These are phyloP conservation scores for Procambarus virginalis DNA, from an alignment of 1,140 invertebrate genomes.

Conservation along the genomic window DNA sequence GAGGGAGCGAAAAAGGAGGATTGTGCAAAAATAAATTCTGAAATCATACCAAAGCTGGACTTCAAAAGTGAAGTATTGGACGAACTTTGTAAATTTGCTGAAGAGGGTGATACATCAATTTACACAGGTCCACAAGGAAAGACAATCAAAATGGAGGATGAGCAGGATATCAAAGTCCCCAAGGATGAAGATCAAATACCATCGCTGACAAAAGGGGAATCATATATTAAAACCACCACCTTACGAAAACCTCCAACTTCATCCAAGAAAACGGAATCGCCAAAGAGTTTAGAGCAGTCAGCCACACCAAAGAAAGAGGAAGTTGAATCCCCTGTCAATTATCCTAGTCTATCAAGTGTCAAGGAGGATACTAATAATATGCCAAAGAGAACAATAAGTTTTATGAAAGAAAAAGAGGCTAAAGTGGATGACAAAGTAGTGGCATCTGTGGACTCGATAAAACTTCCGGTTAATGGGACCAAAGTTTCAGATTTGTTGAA, in stretches of 20 bases:
- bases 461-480: conserved; percentile 48
- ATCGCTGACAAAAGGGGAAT: conserved; percentile 49
- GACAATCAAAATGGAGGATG: conserved; percentile 17
- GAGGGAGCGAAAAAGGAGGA: conserved; percentile 25
- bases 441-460: conserved; percentile 2
- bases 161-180: not conserved
- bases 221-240: conserved; percentile 59
- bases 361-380: conserved; percentile 20
- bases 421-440: conserved; percentile 35
- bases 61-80: conserved; percentile 69
- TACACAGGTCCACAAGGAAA: conserved; percentile 63
- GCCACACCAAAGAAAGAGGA: conserved; percentile 33
- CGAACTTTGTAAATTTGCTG: conserved; percentile 69
- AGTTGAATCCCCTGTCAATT: conserved; percentile 11
- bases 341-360: conserved; percentile 26
- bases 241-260: conserved; percentile 69
- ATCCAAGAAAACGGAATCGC: conserved; percentile 53
- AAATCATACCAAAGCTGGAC: conserved; percentile 57
- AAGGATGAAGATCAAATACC: conserved; percentile 50
- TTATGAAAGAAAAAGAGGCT: conserved; percentile 34
- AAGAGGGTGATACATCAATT: conserved; percentile 68
- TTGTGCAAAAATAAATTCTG: conserved; percentile 1
- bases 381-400: conserved; percentile 23
- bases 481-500: conserved; percentile 38
- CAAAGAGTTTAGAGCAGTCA: conserved; percentile 28